A percentile compares a stretch with the other conserved stretches of the same genome.
Conservation (phyloP, 2,888 invertebrate genomes). For the Branchinecta sandiegonensis region DNA sequence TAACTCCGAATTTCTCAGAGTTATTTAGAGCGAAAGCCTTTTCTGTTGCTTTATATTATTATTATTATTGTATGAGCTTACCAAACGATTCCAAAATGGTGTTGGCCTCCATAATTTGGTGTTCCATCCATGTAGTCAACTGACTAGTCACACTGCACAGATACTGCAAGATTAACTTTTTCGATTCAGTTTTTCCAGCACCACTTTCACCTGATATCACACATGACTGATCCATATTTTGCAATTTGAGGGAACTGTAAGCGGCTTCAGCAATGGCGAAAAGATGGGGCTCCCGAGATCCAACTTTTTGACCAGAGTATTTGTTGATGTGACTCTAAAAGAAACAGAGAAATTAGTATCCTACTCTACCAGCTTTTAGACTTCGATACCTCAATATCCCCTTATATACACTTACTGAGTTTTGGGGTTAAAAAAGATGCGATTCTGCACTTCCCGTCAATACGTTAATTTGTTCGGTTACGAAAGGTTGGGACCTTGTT, state of each 20-base stretch:
- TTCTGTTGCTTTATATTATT: neutral
- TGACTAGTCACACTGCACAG: conserved; percentile 72
- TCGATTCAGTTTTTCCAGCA: conserved; percentile 85
- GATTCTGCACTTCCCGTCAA: too few relatives aligned
- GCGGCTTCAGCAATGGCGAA: conserved; percentile 82
- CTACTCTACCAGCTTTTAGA: too few relatives aligned
- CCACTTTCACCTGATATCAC: conserved; percentile 78
- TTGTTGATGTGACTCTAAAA: conserved; percentile 63
- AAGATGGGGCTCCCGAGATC: conserved; percentile 67
- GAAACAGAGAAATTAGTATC: conserved; percentile 23
- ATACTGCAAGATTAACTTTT: conserved; percentile 79
- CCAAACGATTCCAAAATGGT: conserved; percentile 86
- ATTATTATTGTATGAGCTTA: conserved; percentile 35
- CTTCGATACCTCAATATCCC: too few relatives aligned
- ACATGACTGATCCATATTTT: conserved; percentile 52
- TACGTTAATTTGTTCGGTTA: too few relatives aligned
- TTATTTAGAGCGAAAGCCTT: too few relatives aligned
- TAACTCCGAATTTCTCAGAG: too few relatives aligned
- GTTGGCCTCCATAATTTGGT: conserved; percentile 84
- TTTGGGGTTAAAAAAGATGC: too few relatives aligned
- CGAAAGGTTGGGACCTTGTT: too few relatives aligned
- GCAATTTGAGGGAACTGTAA: conserved; percentile 39
- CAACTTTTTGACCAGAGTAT: conserved; percentile 68
- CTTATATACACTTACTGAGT: too few relatives aligned
- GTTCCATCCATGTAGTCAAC: conserved; percentile 82